phyloP scores from a whole-genome alignment of 2,797 vertebrate genomes.

The Nothura maculosa region DNA sequence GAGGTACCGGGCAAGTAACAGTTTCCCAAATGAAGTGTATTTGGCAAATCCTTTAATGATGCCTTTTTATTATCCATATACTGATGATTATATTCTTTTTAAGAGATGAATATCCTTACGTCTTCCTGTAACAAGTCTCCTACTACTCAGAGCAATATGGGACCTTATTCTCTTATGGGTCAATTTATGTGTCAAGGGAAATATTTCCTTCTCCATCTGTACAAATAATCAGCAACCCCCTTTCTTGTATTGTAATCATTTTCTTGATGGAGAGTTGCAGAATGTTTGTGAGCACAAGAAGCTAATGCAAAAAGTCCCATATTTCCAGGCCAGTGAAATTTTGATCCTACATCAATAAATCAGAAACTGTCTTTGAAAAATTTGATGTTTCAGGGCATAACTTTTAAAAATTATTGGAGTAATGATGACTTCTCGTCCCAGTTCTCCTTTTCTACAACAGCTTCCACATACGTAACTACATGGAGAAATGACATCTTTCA shows the following conservation, averaged over 20 bases:
- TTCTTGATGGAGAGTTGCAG: neutral
- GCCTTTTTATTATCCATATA: neutral
- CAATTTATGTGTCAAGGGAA: neutral
- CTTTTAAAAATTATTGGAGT: neutral
- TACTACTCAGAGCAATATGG: slow-evolving; percentile 12
- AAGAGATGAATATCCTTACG: neutral
- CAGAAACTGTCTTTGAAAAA: neutral
- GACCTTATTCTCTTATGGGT: neutral
- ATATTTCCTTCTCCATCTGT: neutral
- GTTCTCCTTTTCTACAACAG: neutral
- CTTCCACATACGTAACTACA: neutral
- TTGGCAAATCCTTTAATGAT: neutral
- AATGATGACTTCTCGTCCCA: neutral
- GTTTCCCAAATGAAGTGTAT: neutral
- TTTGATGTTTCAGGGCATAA: neutral
- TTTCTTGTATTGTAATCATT: neutral
- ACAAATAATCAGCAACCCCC: neutral
- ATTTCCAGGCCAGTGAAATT: neutral
- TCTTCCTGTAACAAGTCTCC: neutral
- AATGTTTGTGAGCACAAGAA: neutral
- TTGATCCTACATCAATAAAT: neutral
- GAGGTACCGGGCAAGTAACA: neutral
- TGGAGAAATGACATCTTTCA: neutral
- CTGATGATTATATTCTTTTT: neutral
- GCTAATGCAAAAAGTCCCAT: neutral